phyloP scores from a whole-genome alignment of 1,140 invertebrate species.

The Drosophila pachea region DNA sequence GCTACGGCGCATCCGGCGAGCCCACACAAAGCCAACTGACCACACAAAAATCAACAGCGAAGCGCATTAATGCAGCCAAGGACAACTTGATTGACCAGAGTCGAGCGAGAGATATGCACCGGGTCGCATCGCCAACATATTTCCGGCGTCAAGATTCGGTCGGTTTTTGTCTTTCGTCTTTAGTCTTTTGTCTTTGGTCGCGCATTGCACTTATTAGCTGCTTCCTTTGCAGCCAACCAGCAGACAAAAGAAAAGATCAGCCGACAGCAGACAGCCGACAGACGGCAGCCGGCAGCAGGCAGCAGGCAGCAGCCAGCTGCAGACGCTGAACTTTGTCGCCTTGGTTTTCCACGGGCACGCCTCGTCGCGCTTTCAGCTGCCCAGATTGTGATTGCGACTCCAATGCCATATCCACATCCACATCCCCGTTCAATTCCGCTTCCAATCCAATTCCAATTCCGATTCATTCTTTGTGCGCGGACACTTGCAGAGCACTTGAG shows the following conservation, averaged over 20 bases:
- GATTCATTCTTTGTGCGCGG: slow-evolving; percentile 35
- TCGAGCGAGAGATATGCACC: slow-evolving; percentile 7
- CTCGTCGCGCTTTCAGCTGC: slow-evolving; percentile 2
- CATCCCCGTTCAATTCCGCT: not conserved
- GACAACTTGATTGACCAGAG: slow-evolving; percentile 52
- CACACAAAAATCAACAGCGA: slow-evolving; percentile 29
- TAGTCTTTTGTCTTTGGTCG: slow-evolving; percentile 30
- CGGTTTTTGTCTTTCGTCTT: slow-evolving; percentile 20
- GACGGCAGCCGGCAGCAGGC: too few species aligned
- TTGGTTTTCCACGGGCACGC: not conserved
- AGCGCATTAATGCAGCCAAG: slow-evolving; percentile 40
- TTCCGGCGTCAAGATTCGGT: slow-evolving; percentile 48
- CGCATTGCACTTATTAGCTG: slow-evolving; percentile 65
- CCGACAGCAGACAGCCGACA: too few species aligned
- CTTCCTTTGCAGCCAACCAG: slow-evolving; percentile 50
- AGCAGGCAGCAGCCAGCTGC: slow-evolving; percentile 39
- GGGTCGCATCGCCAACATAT: slow-evolving; percentile 56
- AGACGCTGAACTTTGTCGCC: slow-evolving; percentile 69
- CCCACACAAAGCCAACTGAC: slow-evolving; percentile 35
- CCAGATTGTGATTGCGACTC: slow-evolving; percentile 13
- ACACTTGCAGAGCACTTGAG: slow-evolving; percentile 21
- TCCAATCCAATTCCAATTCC: slow-evolving; percentile 24
- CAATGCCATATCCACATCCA: not conserved
- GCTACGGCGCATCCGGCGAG: slow-evolving; percentile 19
- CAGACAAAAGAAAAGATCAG: slow-evolving; percentile 45